Percentiles rank a stretch among this genome's conserved stretches.
Evolutionary conservation across 2,888 invertebrate species (phyloP).

Genomic region (Parnassius smintheus): DNA sequence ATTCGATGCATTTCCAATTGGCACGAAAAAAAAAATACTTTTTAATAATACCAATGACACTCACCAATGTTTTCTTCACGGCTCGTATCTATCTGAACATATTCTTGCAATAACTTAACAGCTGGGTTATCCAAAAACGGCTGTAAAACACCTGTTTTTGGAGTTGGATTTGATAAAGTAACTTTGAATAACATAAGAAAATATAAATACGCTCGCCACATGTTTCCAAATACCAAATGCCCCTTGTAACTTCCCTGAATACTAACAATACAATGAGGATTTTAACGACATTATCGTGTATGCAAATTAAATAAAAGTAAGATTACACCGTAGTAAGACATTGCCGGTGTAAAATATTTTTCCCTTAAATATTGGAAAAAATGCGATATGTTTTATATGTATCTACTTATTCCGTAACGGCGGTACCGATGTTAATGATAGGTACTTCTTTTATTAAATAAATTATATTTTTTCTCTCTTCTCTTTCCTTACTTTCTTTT

Average conservation of each 20-base stretch:
- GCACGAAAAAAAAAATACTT: background rate
- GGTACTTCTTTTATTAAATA: too few species aligned
- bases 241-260: conserved; percentile 2
- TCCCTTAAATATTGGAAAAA: too few species aligned
- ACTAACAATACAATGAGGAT: conserved; percentile 7
- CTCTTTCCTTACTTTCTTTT: too few species aligned
- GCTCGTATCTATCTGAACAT: conserved; percentile 57
- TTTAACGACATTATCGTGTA: background rate
- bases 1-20: too few species aligned
- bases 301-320: conserved; percentile 7
- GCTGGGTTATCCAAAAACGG: conserved; percentile 41
- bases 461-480: too few species aligned
- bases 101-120: conserved; percentile 49
- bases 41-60: conserved; percentile 27
- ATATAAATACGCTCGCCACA: conserved; percentile 8
- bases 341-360: too few species aligned
- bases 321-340: too few species aligned
- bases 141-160: conserved; percentile 17
- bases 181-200: conserved; percentile 5
- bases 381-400: too few species aligned
- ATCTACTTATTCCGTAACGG: too few species aligned
- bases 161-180: conserved; percentile 12
- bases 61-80: conserved; percentile 46
- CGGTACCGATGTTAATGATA: too few species aligned
- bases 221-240: conserved; percentile 3